phyloP scores from a whole-genome alignment of 2,888 invertebrate species.

The Dynastes tityus region DNA sequence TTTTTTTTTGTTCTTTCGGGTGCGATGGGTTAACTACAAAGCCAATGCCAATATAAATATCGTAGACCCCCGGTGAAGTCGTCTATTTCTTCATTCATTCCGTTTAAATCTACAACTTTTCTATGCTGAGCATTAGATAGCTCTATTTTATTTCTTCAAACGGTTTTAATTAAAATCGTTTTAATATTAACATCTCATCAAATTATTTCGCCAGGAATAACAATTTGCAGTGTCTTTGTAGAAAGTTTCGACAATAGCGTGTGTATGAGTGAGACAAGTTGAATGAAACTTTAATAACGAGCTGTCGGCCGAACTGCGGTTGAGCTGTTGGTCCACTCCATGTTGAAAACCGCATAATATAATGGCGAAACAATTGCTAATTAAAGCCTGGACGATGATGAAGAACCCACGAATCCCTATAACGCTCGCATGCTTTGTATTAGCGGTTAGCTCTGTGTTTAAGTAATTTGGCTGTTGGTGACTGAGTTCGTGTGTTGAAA shows the following conservation, averaged over 20 bases:
- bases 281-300: constrained; percentile 5
- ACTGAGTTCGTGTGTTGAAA: neutral
- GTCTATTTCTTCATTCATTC: too few relatives aligned
- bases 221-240: neutral
- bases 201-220: neutral
- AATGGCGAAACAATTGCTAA: constrained; percentile 44
- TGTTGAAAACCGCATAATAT: constrained; percentile 44
- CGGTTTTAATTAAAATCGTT: too few relatives aligned
- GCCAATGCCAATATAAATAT: too few relatives aligned
- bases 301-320: constrained; percentile 5
- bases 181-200: too few relatives aligned
- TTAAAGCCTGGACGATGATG: constrained; percentile 38
- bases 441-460: constrained; percentile 30
- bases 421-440: constrained; percentile 16
- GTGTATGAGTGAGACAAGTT: neutral
- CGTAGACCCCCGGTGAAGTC: too few relatives aligned
- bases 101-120: too few relatives aligned
- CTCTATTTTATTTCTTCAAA: too few relatives aligned
- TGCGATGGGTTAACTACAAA: too few relatives aligned
- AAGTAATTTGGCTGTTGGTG: constrained; percentile 11
- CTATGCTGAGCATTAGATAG: too few relatives aligned
- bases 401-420: constrained; percentile 4
- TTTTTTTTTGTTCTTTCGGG: too few relatives aligned
- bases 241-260: neutral
- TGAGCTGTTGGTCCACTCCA: constrained; percentile 11